Percentiles rank a stretch among this genome's conserved stretches.
These are phyloP conservation scores for Pseudorasbora parva DNA, from an alignment of 2,113 vertebrate species.

Conservation along the genomic window DNA sequence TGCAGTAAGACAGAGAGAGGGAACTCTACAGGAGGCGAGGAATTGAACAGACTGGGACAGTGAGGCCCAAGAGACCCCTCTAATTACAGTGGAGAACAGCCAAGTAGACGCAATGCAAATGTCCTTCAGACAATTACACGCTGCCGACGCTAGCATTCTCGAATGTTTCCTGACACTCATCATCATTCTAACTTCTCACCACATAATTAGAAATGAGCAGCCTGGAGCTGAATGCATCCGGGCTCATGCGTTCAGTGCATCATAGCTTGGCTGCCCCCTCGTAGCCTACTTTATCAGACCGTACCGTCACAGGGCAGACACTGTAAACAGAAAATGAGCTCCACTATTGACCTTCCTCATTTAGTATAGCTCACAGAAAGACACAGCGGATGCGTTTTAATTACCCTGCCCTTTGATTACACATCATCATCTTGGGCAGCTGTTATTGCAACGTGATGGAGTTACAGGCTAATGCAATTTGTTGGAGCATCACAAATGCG, in stretches of 20 bases:
- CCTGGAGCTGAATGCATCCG: slow-evolving; percentile 9
- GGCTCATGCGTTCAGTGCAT: background rate
- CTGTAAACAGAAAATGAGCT: slow-evolving; percentile 46
- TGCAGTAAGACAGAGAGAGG: background rate
- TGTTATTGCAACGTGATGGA: slow-evolving; percentile 49
- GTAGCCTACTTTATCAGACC: background rate
- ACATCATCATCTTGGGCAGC: slow-evolving; percentile 52
- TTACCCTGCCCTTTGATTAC: slow-evolving; percentile 47
- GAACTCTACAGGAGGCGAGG: background rate
- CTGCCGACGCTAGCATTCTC: slow-evolving; percentile 25
- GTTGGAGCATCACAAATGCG: slow-evolving; percentile 42
- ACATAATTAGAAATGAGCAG: slow-evolving; percentile 48
- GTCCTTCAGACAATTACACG: slow-evolving; percentile 43
- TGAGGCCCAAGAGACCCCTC: slow-evolving; percentile 28
- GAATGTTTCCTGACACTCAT: slow-evolving; percentile 43
- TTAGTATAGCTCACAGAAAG: slow-evolving; percentile 53
- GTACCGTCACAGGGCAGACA: background rate
- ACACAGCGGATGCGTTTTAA: slow-evolving; percentile 53
- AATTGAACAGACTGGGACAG: slow-evolving; percentile 36
- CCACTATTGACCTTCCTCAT: slow-evolving; percentile 54
- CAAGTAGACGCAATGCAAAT: slow-evolving; percentile 51
- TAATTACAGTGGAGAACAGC: slow-evolving; percentile 51
- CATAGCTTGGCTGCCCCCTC: background rate
- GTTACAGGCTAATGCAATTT: slow-evolving; percentile 50
- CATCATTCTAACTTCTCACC: slow-evolving; percentile 35